Conservation (phyloP, 2,113 vertebrate genomes). For the Silurus asotus region DNA sequence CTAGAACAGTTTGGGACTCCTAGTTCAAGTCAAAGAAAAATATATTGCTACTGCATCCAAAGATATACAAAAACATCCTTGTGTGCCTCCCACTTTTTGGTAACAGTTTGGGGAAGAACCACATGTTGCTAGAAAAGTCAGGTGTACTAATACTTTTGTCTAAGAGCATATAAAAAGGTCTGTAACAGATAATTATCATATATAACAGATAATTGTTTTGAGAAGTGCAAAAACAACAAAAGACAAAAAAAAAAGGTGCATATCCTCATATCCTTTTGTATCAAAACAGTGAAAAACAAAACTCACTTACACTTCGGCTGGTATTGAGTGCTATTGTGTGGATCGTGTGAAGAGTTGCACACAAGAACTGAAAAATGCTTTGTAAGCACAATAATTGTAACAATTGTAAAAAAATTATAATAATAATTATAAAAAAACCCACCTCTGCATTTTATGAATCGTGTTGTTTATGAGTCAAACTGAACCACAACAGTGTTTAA, state of each 20-base stretch:
- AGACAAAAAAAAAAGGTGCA: not conserved
- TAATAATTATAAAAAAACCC: too few relatives aligned
- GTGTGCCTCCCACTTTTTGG: too few relatives aligned
- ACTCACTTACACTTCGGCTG: not conserved
- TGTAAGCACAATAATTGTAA: constrained; percentile 6
- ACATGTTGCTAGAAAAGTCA: too few relatives aligned
- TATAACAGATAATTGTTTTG: not conserved
- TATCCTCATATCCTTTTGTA: not conserved
- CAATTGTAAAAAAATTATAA: not conserved
- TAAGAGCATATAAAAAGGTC: not conserved
- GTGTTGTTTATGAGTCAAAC: not conserved
- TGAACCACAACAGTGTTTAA: not conserved
- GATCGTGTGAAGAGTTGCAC: not conserved
- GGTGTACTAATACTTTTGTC: not conserved
- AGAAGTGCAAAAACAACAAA: constrained; percentile 7
- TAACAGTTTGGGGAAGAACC: too few relatives aligned
- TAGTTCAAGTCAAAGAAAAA: too few relatives aligned
- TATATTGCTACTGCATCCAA: too few relatives aligned
- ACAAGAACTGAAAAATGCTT: not conserved
- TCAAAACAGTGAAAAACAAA: not conserved
- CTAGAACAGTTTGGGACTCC: too few relatives aligned
- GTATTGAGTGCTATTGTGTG: not conserved
- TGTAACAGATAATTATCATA: not conserved
- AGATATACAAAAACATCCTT: too few relatives aligned
- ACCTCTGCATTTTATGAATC: not conserved